Evolutionary conservation across 2,888 invertebrate species (phyloP).

Genomic region (Drosophila sordidapex): DNA sequence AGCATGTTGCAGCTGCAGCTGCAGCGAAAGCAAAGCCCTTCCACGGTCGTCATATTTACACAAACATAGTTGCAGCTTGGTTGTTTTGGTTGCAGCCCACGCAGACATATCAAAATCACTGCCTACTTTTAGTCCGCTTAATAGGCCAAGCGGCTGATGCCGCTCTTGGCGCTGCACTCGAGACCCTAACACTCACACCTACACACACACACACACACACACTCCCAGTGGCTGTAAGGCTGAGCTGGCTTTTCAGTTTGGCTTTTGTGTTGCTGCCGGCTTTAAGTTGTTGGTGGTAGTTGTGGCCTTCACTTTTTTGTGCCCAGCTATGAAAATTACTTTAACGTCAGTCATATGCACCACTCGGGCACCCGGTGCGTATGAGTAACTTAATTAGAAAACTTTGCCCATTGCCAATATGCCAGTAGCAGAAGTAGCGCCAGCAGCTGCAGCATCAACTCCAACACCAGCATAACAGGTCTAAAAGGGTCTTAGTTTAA

Average conservation of each 20-base stretch:
- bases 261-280: conserved; percentile 63
- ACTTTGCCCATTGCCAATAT: conserved; percentile 67
- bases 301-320: conserved; percentile 58
- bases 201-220: neutral
- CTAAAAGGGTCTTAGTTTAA: conserved; percentile 49
- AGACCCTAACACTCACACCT: conserved; percentile 16
- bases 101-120: conserved; percentile 47
- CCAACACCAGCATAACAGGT: conserved; percentile 13
- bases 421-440: conserved; percentile 27
- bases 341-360: conserved; percentile 77
- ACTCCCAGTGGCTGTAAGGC: conserved; percentile 21
- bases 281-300: conserved; percentile 60
- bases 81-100: conserved; percentile 42
- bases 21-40: conserved; percentile 11
- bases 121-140: conserved; percentile 59
- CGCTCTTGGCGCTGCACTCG: conserved; percentile 40
- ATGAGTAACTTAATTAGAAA: conserved; percentile 81
- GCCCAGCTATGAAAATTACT: conserved; percentile 72
- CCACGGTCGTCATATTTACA: conserved; percentile 36
- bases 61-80: conserved; percentile 29
- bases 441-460: neutral
- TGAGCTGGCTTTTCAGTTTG: conserved; percentile 64
- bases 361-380: conserved; percentile 69
- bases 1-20: conserved; percentile 65
- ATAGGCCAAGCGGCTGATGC: conserved; percentile 73